Evolutionary conservation across 2,797 vertebrate species (phyloP), one percentile per base, ranked within the genome.

Genomic region (Danio tinwini): DNA sequence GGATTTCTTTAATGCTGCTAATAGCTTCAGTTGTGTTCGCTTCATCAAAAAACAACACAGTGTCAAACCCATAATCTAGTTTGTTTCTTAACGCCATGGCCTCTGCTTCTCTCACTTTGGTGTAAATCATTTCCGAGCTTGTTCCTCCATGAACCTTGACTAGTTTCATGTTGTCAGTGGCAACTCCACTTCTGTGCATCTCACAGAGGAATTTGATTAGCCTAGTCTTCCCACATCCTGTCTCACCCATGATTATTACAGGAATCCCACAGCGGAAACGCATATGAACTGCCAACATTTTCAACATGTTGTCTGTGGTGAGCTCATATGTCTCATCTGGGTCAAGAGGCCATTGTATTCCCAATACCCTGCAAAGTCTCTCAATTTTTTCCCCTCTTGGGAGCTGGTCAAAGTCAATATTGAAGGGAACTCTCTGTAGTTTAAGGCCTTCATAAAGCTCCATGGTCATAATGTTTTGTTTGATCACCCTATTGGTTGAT

Each of bases 71-170:
- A 2, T 95, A 85, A 3, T 89, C 14, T 55, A 77, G 6, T 82
- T 91, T 96, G 85, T 98, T 99, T 61, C 0, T 7, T 6, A 11
- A 52, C 3, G 96, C 95, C 10, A 95, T 85, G 0, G 17, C 5
- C 88, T 98, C 93, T 0, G 96, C 96, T 65, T 97, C 94, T 87
- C 73, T 90, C 71, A 99, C 90, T 87, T 93, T 96, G 83, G 82
- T 78, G 50, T 95, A 95, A 86, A 99, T 95, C 88, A 93, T 92
- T 56, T 94, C 91, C 0, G 96, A 95, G 0, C 92, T 96, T 39
- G 97, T 99, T 2, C 98, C 98, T 6, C 98, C 98, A 0, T 99
- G 98, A 6, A 99, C 97, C 89, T 99, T 99, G 69, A 99, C 95
- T 5, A 99, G 90, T 84, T 94, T 96, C 94, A 99, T 89, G 82